Evolutionary conservation across 92 coral and sea anemone species (phyloP), one percentile per base, ranked within the genome.

Genomic region (Epizoanthus scotinus): DNA sequence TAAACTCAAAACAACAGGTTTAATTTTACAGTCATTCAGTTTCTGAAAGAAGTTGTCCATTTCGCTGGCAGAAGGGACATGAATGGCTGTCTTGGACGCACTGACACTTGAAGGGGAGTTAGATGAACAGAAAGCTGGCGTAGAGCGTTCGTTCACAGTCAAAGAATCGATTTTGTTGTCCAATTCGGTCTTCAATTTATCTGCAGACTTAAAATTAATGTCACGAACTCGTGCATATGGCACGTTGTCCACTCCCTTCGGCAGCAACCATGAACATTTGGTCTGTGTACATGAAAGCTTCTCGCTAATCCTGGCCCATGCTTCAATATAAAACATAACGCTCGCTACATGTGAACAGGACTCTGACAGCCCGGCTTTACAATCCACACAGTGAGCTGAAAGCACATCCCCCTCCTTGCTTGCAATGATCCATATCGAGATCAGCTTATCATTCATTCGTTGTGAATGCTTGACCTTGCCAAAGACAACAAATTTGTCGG

Each of bases 341-440:
- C 89, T 80, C 29, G 83, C 89, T 15, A 88, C 81, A 73, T 84
- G 91, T 47, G 88, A 87, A 82, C 88, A 84, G 31, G 66, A 77
- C 44, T 88, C 89, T 55, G 90, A 83, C 38, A 86, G 83, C 36
- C 86, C 83, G 38, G 86, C 90, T 86, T 86, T 82, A 60, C 88
- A 84, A 61, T 61, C 88, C 8, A 73, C 40, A 56, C 91, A 84
- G 47, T 88, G 88, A 5, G 85, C 88, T 57, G 88, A 88, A 19
- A 79, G 22, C 42, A 88, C 69, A 21, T 72, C 78, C 58, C 87
- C 87, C n/a, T 83, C 87, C 34, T 78, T 63, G 62, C 56, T 63
- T 42, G 87, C 86, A n/a, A 88, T 78, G 56, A 88, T 88, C 91
- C 91, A 88, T 17, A 88, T 62, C 21, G 72, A 67, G 25, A 77